Percentiles rank a stretch among this genome's conserved stretches.
Evolutionary conservation across 2,797 vertebrate genomes (phyloP).

Genomic region (Paratrypauchen microcephalus): DNA sequence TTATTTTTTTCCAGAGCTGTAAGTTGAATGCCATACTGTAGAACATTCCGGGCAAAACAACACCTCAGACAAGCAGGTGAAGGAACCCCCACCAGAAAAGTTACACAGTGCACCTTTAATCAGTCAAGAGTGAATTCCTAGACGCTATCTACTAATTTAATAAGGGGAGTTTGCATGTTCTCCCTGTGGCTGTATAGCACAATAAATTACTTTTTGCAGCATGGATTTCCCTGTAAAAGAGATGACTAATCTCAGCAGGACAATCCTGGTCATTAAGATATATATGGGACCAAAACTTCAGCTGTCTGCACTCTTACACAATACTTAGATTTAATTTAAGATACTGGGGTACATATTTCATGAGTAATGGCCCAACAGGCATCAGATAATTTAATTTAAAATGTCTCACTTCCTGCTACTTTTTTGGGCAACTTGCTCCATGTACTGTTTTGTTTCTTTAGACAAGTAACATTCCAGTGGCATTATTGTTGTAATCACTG

Average conservation of each 20-base stretch:
- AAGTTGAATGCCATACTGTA: no score
- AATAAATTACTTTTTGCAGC: no score
- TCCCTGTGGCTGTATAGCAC: not conserved
- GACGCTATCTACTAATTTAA: no score
- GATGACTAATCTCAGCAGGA: not conserved
- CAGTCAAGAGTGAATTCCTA: no score
- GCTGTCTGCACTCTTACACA: not conserved
- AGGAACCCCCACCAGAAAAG: no score
- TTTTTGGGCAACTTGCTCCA: not conserved
- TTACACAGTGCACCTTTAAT: no score
- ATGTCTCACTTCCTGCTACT: not conserved
- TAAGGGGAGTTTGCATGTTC: no score
- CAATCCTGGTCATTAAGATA: not conserved
- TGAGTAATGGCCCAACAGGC: conserved; percentile 2
- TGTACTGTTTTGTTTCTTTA: not conserved
- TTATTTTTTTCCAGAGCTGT: no score
- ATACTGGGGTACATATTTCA: not conserved
- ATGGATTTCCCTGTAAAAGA: not conserved
- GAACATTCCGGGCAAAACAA: no score
- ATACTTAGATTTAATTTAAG: not conserved
- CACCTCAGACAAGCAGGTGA: no score
- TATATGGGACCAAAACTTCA: not conserved
- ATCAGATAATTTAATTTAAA: conserved; percentile 4
- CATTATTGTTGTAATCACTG: not conserved
- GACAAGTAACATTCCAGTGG: no score